Evolutionary conservation across 2,797 vertebrate species (phyloP).

Genomic region (Xerus rutilus): DNA sequence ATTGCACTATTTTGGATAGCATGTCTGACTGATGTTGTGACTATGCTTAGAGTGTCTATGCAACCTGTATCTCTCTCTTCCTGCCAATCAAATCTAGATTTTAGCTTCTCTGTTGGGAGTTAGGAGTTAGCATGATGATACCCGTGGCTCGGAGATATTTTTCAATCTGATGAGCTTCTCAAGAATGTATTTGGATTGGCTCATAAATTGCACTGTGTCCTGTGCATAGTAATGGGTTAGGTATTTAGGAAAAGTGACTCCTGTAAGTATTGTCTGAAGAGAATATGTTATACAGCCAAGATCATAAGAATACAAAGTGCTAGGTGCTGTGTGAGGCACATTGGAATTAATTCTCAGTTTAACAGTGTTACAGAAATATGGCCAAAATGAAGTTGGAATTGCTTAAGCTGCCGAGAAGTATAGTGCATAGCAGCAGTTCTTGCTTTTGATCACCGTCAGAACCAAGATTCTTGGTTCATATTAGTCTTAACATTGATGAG

Average conservation of each 20-base stretch:
- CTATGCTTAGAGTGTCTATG: slow-evolving; percentile 32
- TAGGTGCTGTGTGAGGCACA: background rate
- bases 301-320: background rate
- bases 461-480: slow-evolving; percentile 54
- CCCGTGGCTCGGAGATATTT: background rate
- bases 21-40: slow-evolving; percentile 39
- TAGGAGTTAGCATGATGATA: background rate
- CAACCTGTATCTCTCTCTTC: background rate
- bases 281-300: background rate
- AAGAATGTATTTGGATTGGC: slow-evolving; percentile 1
- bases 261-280: background rate
- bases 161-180: slow-evolving; percentile 31
- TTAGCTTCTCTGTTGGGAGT: background rate
- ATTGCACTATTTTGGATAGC: slow-evolving; percentile 19
- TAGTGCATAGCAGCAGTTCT: slow-evolving; percentile 28
- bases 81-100: slow-evolving; percentile 27
- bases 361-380: background rate
- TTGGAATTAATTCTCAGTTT: slow-evolving; percentile 20
- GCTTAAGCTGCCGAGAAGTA: background rate
- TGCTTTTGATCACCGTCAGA: slow-evolving; percentile 30
- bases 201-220: background rate
- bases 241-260: slow-evolving; percentile 23
- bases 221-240: slow-evolving; percentile 18
- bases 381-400: background rate
- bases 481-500: slow-evolving; percentile 73